Conservation (phyloP, 2,113 vertebrate species). For the Neodontobutis hainanensis region DNA sequence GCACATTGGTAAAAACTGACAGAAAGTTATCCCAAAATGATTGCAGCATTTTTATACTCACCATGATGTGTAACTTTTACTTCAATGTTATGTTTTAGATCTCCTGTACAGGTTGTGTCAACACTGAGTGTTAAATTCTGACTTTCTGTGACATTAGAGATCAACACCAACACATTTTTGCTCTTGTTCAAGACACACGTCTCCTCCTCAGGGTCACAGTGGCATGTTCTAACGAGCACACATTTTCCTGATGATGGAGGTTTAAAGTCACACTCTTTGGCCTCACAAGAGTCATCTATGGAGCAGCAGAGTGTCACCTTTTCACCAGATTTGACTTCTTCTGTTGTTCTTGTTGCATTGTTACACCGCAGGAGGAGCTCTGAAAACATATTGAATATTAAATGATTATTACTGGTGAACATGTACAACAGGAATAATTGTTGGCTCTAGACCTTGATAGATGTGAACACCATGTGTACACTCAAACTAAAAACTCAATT, state of each 20-base stretch:
- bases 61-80: neutral
- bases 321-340: fast-evolving
- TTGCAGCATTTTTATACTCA: neutral
- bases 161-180: neutral
- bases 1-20: no score
- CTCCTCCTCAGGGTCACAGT: fast-evolving
- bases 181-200: fast-evolving
- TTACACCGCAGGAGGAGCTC: neutral
- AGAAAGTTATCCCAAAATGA: no score
- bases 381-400: no score
- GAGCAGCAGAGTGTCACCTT: neutral
- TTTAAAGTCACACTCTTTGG: no score
- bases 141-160: fast-evolving
- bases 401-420: no score
- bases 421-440: no score
- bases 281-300: neutral
- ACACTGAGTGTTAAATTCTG: fast-evolving
- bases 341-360: neutral
- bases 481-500: no score
- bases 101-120: fast-evolving
- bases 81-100: fast-evolving
- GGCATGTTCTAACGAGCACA: fast-evolving
- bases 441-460: no score
- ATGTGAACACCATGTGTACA: no score
- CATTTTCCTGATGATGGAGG: no score